phyloP scores from a whole-genome alignment of 2,797 vertebrate genomes.

The Chaunax sp. region DNA sequence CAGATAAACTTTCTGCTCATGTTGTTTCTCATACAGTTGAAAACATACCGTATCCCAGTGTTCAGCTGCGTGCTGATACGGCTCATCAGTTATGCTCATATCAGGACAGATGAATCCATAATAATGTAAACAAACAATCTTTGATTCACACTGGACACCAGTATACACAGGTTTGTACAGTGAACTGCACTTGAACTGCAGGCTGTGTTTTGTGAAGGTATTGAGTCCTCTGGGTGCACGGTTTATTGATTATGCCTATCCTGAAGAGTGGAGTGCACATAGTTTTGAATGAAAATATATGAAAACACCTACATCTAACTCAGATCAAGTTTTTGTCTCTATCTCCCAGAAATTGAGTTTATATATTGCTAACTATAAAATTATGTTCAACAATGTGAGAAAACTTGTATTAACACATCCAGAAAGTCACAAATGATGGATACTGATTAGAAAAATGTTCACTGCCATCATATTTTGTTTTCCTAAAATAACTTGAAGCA shows the following conservation, averaged over 20 bases:
- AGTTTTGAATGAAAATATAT: background rate
- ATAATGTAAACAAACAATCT: conserved; percentile 34
- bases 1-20: conserved; percentile 46
- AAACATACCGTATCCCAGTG: conserved; percentile 36
- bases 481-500: background rate
- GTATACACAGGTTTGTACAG: conserved; percentile 25
- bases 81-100: conserved; percentile 41
- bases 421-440: background rate
- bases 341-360: too few relatives aligned
- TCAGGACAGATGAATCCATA: conserved; percentile 13
- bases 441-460: background rate
- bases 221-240: background rate
- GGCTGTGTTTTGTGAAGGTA: background rate
- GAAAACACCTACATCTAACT: background rate
- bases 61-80: conserved; percentile 27
- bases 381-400: background rate
- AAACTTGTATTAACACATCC: background rate
- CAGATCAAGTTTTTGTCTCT: too few relatives aligned
- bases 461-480: background rate
- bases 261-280: background rate
- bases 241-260: background rate
- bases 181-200: conserved; percentile 3
- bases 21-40: conserved; percentile 50
- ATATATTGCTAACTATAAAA: too few relatives aligned
- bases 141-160: conserved; percentile 30